Conservation (phyloP, 1,140 invertebrate species). For the silkworm (Bombyx mori) region ASM3026992v2 NC_085116.1:11434501-11435000, state of each 20-base stretch:
- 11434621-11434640: too few species aligned
- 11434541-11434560: too few species aligned
- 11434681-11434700: too few species aligned
- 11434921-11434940: slow-evolving; percentile 45
- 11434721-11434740: background rate
- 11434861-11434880: slow-evolving; percentile 43
- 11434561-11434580: too few species aligned
- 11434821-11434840: slow-evolving; percentile 17
- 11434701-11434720: background rate
- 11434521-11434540: too few species aligned
- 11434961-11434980: slow-evolving; percentile 25
- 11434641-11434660: too few species aligned
- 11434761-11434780: background rate
- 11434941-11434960: slow-evolving; percentile 50
- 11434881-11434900: slow-evolving; percentile 42
- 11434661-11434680: too few species aligned
- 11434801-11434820: too few species aligned
- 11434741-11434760: background rate
- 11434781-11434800: background rate
- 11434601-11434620: too few species aligned
- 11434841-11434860: slow-evolving; percentile 28
- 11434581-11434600: too few species aligned
- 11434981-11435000: slow-evolving; percentile 24
- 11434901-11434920: slow-evolving; percentile 46
- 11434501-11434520: too few species aligned